Conservation (phyloP, 1,140 invertebrate species). For the Paracyclopina nana region DNA sequence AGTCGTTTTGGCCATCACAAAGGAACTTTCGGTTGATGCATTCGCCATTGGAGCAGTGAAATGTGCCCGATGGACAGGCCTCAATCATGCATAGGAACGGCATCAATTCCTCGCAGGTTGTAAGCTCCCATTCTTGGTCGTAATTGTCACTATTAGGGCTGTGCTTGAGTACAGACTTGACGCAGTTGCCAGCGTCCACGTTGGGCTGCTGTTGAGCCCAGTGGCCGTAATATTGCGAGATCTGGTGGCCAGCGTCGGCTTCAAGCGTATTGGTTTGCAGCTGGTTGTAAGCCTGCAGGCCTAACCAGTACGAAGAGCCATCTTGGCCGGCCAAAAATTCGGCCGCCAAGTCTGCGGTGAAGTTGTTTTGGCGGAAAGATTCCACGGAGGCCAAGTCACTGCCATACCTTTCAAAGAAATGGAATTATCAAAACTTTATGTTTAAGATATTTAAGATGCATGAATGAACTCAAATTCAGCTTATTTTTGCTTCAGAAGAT, state of each 20-base stretch:
- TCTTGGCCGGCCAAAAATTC: conserved; percentile 22
- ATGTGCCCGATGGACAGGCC: conserved; percentile 71
- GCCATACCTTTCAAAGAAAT: conserved; percentile 59
- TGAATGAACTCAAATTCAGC: background rate
- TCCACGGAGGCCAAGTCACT: conserved; percentile 74
- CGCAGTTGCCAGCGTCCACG: conserved; percentile 63
- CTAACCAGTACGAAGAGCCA: conserved; percentile 52
- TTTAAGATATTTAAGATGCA: background rate
- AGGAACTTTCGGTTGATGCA: conserved; percentile 49
- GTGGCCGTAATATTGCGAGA: conserved; percentile 82
- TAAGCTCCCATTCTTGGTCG: conserved; percentile 67
- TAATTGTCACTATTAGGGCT: conserved; percentile 29
- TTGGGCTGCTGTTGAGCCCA: conserved; percentile 69
- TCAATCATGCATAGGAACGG: conserved; percentile 79
- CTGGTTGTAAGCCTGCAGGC: conserved; percentile 68
- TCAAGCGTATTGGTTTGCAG: conserved; percentile 76
- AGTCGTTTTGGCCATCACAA: conserved; percentile 41
- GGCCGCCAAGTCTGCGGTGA: conserved; percentile 53
- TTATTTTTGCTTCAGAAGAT: too few species aligned
- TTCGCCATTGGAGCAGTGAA: conserved; percentile 75
- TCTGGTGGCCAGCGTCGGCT: conserved; percentile 68
- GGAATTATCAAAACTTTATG: conserved; percentile 13
- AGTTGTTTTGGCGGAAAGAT: conserved; percentile 71
- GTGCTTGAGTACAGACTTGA: conserved; percentile 37
- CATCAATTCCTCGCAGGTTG: conserved; percentile 73